Evolutionary conservation across 2,888 invertebrate species (phyloP).

Genomic region (Lasius fuliginosus): DNA sequence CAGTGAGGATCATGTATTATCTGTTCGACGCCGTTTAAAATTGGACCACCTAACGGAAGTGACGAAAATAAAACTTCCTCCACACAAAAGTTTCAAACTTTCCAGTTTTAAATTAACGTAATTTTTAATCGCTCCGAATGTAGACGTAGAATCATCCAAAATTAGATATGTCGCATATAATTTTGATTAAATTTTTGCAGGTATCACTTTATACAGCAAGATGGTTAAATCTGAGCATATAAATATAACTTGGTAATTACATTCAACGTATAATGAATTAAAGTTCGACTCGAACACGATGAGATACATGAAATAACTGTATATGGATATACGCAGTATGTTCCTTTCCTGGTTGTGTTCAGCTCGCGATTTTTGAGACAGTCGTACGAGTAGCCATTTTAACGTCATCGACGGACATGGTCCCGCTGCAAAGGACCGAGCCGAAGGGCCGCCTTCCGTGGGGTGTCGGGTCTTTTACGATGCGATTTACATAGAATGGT

Average conservation of each 20-base stretch:
- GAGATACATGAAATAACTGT: not conserved
- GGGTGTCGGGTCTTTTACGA: constrained; percentile 83
- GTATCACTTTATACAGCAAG: not conserved
- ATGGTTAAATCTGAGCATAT: not conserved
- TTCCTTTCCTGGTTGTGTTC: not conserved
- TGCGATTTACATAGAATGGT: constrained; percentile 84
- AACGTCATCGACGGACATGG: constrained; percentile 69
- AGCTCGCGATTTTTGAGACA: not conserved
- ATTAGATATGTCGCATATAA: not conserved
- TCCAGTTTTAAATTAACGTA: not conserved
- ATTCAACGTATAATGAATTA: not conserved
- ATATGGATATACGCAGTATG: not conserved
- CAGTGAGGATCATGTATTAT: not conserved
- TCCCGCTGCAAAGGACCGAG: constrained; percentile 55
- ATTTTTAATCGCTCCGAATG: constrained; percentile 5
- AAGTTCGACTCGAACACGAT: not conserved
- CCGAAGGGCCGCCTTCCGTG: constrained; percentile 60
- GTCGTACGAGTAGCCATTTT: constrained; percentile 59
- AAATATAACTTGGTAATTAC: constrained; percentile 18
- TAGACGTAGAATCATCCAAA: not conserved
- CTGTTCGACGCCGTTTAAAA: not conserved
- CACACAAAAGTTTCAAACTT: constrained; percentile 9
- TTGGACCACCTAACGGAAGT: not conserved
- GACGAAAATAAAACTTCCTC: constrained; percentile 24
- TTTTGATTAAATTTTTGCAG: constrained; percentile 15